Base-by-base conservation (phyloP, 1,140 invertebrate genomes). In the Maconellicoccus hirsutus region DNA sequence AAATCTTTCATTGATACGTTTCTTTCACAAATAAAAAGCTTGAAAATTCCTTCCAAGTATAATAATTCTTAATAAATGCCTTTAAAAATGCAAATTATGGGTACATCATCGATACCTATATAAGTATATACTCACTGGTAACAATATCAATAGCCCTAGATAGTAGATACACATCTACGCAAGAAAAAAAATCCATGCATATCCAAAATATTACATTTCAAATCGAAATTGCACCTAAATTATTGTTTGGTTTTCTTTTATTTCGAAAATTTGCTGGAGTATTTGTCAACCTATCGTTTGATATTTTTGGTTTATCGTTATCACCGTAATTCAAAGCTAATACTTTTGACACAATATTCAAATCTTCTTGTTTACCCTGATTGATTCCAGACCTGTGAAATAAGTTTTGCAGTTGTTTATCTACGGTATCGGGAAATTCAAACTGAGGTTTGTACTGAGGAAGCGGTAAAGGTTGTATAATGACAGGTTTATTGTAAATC, bases 301-400 rank as follows among this genome's bases (percentile, higher is more conserved):
- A 16, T 2, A 52, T 19, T 52, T 19, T 52, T 52, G 42, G 42
- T 52, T 66, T 26, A 22, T 66, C 61, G 10, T 25, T 59, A 0
- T 66, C 66, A 0, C 63, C 71, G 8, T 73, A 70, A n/a, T 73
- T 73, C n/a, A 73, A 42, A 1, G 73, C 71, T 16, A 91, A 79
- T 52, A 91, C 87, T 80, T 91, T 90, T 19, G 87, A 88, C 19
- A 91, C 87, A 73, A 91, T 88, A 77, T 89, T 89, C 26, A 91
- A 81, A 76, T 90, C 89, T 59, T 59, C 52, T 4, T 59, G 52
- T n/a, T 22, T n/a, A 59, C 52, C 52, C 16, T 19, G 52, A 33
- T 3, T 33, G 3, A 33, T 33, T 59, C 52, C 52, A 4, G 52
- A 59, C 16, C 52, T 59, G 4, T 59, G 52, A 22, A 59, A 59